These are phyloP conservation scores for Pteruthius melanotis DNA, from an alignment of 2,113 vertebrate species.

Conservation along the genomic window DNA sequence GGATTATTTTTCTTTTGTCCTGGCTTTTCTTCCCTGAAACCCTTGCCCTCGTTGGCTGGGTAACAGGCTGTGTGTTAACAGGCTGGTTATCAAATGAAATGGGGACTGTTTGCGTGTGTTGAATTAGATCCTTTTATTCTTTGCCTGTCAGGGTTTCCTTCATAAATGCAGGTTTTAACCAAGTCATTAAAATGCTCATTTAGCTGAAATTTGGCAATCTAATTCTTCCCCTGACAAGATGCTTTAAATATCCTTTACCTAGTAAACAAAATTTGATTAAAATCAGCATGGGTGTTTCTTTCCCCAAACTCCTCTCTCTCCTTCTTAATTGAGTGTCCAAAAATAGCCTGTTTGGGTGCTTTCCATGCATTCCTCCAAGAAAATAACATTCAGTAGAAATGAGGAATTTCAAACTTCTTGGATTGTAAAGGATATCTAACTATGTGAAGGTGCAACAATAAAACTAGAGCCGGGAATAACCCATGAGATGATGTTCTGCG, in stretches of 20 bases:
- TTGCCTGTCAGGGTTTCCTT: not conserved
- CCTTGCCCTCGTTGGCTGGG: conserved; percentile 6
- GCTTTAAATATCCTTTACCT: conserved; percentile 23
- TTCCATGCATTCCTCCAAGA: not conserved
- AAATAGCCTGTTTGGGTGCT: not conserved
- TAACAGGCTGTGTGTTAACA: not conserved
- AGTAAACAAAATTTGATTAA: conserved; percentile 32
- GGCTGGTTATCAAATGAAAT: not conserved
- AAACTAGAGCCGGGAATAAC: not conserved
- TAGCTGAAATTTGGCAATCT: conserved; percentile 1
- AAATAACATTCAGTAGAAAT: not conserved
- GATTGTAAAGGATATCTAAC: not conserved
- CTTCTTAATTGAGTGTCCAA: not conserved
- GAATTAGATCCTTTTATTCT: not conserved
- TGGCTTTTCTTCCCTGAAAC: not conserved
- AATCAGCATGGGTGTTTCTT: not conserved
- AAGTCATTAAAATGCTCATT: not conserved
- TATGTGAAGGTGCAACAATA: not conserved
- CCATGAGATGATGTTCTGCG: not conserved
- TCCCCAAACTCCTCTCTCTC: not conserved
- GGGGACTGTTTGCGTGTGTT: not conserved
- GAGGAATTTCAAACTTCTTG: not conserved
- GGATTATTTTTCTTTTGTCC: not conserved
- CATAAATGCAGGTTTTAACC: not conserved
- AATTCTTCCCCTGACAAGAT: not conserved